phyloP scores from a whole-genome alignment of 2,113 vertebrate genomes.

The Alces alces region DNA sequence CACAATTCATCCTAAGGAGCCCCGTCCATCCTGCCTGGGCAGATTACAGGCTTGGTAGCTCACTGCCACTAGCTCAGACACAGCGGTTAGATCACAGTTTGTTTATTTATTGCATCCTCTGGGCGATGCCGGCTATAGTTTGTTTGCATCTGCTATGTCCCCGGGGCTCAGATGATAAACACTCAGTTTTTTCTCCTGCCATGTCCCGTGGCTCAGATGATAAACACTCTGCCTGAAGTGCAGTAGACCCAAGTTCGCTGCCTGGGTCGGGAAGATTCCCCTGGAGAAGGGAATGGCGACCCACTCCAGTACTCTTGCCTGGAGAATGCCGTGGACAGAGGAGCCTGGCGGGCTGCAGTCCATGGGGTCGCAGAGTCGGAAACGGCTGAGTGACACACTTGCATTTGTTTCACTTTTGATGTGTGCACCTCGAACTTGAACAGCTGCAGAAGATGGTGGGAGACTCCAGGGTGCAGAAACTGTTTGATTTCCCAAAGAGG shows the following conservation, averaged over 20 bases:
- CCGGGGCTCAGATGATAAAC: not conserved
- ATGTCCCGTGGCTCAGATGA: not conserved
- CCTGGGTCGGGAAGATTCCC: not conserved
- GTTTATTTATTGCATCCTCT: conserved; percentile 30
- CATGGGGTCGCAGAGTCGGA: not conserved
- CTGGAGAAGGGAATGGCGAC: not conserved
- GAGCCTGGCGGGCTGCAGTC: not conserved
- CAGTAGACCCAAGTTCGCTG: fast-evolving
- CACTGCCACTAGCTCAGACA: conserved; percentile 62
- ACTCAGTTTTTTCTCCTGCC: not conserved
- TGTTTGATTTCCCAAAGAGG: not conserved
- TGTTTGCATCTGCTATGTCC: not conserved
- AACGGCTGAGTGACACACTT: not conserved
- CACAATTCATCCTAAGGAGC: conserved; percentile 10
- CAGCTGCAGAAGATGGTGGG: not conserved
- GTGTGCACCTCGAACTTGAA: conserved; percentile 5
- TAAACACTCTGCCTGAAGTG: not conserved
- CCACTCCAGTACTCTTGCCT: not conserved
- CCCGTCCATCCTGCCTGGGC: conserved; percentile 32
- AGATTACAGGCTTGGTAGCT: not conserved
- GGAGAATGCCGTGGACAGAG: not conserved
- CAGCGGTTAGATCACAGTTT: conserved; percentile 53
- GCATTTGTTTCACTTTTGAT: conserved; percentile 38
- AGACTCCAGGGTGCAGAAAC: not conserved
- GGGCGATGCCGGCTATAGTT: not conserved